Evolutionary conservation across 2,888 invertebrate species (phyloP), one percentile per base, ranked within the genome.

Genomic region (Cataglyphis altisquamis): DNA sequence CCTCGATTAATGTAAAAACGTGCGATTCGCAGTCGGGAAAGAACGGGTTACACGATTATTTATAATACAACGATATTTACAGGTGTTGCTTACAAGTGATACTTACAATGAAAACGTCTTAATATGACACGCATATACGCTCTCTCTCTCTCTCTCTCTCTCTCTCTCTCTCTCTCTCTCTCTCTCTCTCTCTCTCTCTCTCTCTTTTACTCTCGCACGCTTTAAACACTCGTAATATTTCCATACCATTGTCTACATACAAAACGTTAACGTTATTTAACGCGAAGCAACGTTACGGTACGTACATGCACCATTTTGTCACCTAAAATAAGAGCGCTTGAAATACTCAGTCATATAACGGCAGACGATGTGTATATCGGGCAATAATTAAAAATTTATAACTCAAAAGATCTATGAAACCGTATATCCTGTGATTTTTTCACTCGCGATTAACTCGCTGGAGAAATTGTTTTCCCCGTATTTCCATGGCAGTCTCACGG

Each of bases 41-140:
- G 84, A 88, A 86, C 74, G 80, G 78, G 55, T 86, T 86, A 86
- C 48, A 89, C 83, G 52, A 80, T 88, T 88, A 88, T 85, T 87
- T 90, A 90, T 90, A 77, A 66, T 93, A 93, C 92, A 92, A 87
- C 87, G 75, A 90, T 93, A 93, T 93, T 91, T 93, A 93, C 93
- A 93, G 84, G 83, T 89, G 84, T 52, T 90, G 81, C 82, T 86
- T 81, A 84, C 21, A 57, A 48, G 48, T 83, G 63, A 52, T 86
- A 85, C 84, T 87, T 87, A 86, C 80, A 85, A 88, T 87, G 81
- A 77, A 84, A 88, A 84, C 68, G 67, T 73, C 57, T 75, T 80
- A 72, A 64, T 75, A 81, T 32, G 52, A 55, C 45, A 80, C 57
- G 63, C 39, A 45, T 45, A n/a, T n/a, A 52, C n/a, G n/a, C 52